These are phyloP conservation scores for Neodiprion fabricii DNA, from an alignment of 1,140 invertebrate genomes.

Conservation along the genomic window DNA sequence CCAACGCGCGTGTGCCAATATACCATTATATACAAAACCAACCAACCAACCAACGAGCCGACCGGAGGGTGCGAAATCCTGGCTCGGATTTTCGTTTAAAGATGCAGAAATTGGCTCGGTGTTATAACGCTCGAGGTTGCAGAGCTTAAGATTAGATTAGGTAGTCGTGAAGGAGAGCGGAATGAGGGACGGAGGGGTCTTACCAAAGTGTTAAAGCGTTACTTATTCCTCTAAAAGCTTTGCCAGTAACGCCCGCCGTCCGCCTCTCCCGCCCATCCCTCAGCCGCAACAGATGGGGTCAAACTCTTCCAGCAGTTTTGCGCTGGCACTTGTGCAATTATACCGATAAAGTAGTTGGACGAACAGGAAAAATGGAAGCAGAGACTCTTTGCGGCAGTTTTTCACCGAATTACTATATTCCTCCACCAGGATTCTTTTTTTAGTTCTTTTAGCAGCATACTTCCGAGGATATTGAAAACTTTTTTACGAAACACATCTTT, in stretches of 20 bases:
- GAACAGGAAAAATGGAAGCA: constrained; percentile 18
- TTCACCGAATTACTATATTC: constrained; percentile 1
- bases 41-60: neutral
- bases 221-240: constrained; percentile 15
- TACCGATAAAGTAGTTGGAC: too few relatives aligned
- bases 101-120: constrained; percentile 1
- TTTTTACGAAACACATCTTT: too few relatives aligned
- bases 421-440: neutral
- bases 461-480: too few relatives aligned
- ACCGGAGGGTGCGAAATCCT: neutral
- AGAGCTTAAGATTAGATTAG: constrained; percentile 15
- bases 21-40: constrained; percentile 4
- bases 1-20: constrained; percentile 27
- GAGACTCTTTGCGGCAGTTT: constrained; percentile 21
- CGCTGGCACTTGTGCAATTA: neutral
- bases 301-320: neutral
- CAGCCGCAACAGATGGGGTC: neutral
- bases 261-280: constrained; percentile 1
- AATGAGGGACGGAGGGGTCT: neutral
- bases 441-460: too few relatives aligned
- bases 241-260: constrained; percentile 6
- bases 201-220: constrained; percentile 3
- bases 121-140: constrained; percentile 5
- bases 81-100: neutral
- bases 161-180: neutral